Conservation (phyloP, 2,888 invertebrate species). For the Pasiphila rectangulata region DNA sequence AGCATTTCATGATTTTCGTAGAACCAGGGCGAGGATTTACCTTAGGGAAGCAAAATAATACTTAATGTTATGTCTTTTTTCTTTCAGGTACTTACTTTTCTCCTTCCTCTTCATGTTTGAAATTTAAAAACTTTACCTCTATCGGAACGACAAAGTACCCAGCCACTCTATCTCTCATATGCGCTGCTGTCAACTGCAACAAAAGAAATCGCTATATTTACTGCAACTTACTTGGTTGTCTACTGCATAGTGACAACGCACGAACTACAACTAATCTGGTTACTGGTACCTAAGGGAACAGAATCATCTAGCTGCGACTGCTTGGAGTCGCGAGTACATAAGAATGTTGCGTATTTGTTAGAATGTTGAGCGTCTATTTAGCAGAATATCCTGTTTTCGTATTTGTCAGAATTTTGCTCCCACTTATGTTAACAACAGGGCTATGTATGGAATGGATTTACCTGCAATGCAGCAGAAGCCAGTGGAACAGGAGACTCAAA, state of each 20-base stretch:
- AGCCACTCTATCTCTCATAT: constrained; percentile 54
- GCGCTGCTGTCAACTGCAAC: constrained; percentile 41
- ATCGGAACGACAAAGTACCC: constrained; percentile 57
- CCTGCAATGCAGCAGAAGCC: constrained; percentile 46
- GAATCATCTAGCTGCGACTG: no score
- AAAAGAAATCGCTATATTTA: neutral
- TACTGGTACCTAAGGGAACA: no score
- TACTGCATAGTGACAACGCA: no score
- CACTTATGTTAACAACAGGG: neutral
- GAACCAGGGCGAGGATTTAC: no score
- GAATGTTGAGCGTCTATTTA: no score
- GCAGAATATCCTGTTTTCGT: no score
- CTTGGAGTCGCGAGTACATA: no score
- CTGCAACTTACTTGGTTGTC: no score
- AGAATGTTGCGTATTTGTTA: no score
- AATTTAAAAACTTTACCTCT: constrained; percentile 51
- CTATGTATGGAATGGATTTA: constrained; percentile 23
- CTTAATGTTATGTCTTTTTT: neutral
- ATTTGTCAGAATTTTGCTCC: no score
- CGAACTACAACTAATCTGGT: no score
- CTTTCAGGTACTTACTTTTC: constrained; percentile 18
- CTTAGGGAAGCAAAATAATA: neutral
- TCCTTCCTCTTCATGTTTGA: constrained; percentile 26
- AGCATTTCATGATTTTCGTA: no score
- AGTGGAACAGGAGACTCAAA: constrained; percentile 38